Evolutionary conservation across 53 echinoderm and acorn worm species (phyloP).

Genomic region (Arbacia lixula): DNA sequence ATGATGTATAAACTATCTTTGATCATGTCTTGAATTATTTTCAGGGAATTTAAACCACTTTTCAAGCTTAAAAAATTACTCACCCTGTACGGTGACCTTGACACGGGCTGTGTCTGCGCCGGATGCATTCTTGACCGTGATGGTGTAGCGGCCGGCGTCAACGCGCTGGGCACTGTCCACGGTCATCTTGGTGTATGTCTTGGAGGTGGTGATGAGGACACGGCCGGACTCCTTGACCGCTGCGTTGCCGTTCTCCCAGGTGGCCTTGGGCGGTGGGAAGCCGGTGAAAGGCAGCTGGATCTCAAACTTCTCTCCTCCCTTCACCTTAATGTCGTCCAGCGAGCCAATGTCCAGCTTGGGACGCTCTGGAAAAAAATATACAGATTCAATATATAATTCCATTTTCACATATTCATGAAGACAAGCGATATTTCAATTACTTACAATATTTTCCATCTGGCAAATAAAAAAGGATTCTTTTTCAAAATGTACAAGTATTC

Average conservation of each 20-base stretch:
- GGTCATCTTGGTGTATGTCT: slow-evolving; percentile 69
- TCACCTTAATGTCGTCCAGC: slow-evolving; percentile 94
- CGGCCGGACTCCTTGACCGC: slow-evolving; percentile 82
- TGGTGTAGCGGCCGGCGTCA: slow-evolving; percentile 79
- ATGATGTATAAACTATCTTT: background rate
- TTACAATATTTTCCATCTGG: too few relatives aligned
- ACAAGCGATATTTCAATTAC: too few relatives aligned
- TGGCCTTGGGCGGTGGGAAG: slow-evolving; percentile 80
- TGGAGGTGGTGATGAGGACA: slow-evolving; percentile 76
- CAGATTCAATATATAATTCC: too few relatives aligned
- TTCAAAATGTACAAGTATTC: too few relatives aligned
- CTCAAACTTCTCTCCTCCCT: slow-evolving; percentile 94
- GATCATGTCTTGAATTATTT: background rate
- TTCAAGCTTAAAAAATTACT: background rate
- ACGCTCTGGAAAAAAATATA: slow-evolving; percentile 64
- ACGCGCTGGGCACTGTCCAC: slow-evolving; percentile 81
- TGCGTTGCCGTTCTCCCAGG: slow-evolving; percentile 75
- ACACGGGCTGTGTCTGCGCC: slow-evolving; percentile 80
- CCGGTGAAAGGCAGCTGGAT: slow-evolving; percentile 87
- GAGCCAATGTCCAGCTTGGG: slow-evolving; percentile 82
- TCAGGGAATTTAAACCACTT: background rate
- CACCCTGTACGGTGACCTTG: slow-evolving; percentile 91
- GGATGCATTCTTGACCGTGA: slow-evolving; percentile 88
- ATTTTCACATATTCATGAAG: too few relatives aligned
- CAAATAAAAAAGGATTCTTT: too few relatives aligned